These are phyloP conservation scores for Monomorium pharaonis DNA, from an alignment of 1,140 invertebrate genomes.

Conservation along the genomic window DNA sequence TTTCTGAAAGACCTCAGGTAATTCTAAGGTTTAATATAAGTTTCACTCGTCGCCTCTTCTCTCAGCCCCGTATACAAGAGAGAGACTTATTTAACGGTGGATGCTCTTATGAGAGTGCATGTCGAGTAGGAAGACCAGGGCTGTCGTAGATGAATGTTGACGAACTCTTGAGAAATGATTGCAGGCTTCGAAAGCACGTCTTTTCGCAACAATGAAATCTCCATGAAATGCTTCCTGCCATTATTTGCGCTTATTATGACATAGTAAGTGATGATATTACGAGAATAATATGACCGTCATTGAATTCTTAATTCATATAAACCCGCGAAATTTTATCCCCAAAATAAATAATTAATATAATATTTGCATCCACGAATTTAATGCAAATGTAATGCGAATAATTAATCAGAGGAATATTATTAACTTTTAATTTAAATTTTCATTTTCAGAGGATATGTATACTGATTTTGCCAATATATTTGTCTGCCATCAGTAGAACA, in stretches of 20 bases:
- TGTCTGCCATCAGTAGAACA: slow-evolving; percentile 28
- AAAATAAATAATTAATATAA: background rate
- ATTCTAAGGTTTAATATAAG: slow-evolving; percentile 59
- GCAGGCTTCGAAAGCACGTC: slow-evolving; percentile 16
- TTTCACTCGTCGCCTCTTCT: slow-evolving; percentile 25
- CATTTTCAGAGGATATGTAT: background rate
- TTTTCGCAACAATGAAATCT: slow-evolving; percentile 5
- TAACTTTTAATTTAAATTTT: background rate
- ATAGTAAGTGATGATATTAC: background rate
- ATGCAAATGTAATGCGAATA: background rate
- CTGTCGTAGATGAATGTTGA: slow-evolving; percentile 47
- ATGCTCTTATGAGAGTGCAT: slow-evolving; percentile 59
- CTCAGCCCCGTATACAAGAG: slow-evolving; percentile 15
- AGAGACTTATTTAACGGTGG: slow-evolving; percentile 58
- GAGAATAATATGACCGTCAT: background rate
- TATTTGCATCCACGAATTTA: background rate
- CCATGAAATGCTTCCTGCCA: background rate
- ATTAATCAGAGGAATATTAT: background rate
- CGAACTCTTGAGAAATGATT: slow-evolving; percentile 48
- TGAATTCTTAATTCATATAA: background rate
- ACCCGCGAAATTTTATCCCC: background rate
- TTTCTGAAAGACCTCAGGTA: slow-evolving; percentile 46
- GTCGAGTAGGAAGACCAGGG: slow-evolving; percentile 2
- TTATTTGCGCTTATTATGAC: background rate
- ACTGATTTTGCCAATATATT: background rate